These are phyloP conservation scores for Lysiphlebus fabarum DNA, from an alignment of 1,140 invertebrate species.

Conservation along the genomic window DNA sequence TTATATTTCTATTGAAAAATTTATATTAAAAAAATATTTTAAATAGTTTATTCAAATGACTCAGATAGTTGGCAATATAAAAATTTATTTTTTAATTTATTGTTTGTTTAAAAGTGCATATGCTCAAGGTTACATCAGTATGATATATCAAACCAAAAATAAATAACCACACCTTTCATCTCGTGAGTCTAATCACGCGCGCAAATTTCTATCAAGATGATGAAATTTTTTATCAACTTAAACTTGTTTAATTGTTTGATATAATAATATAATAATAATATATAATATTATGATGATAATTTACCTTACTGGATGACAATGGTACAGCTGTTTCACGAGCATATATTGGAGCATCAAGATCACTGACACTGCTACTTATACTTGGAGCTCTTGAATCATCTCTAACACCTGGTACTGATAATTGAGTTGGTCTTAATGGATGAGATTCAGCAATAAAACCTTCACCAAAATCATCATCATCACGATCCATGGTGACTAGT, in stretches of 20 bases:
- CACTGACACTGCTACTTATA: constrained; percentile 59
- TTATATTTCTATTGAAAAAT: no score
- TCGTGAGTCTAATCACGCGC: background rate
- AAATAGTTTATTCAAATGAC: no score
- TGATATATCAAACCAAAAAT: no score
- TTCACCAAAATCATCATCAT: constrained; percentile 58
- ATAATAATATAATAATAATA: background rate
- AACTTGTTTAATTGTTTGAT: no score
- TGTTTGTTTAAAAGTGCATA: no score
- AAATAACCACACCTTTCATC: no score
- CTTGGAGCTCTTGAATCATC: constrained; percentile 52
- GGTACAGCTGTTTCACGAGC: constrained; percentile 50
- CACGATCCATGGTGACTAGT: constrained; percentile 49
- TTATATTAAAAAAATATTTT: no score
- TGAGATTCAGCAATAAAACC: constrained; percentile 61
- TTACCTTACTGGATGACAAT: constrained; percentile 43
- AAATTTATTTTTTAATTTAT: no score
- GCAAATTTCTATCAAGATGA: background rate
- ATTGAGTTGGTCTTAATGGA: constrained; percentile 54
- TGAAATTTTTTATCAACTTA: background rate
- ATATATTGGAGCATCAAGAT: constrained; percentile 61
- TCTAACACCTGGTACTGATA: constrained; percentile 51
- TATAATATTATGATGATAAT: constrained; percentile 22
- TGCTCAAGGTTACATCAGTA: no score
- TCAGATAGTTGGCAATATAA: no score